These are phyloP conservation scores for Orthonychiurus folsomi DNA, from an alignment of 2,888 invertebrate genomes.

Conservation along the genomic window DNA sequence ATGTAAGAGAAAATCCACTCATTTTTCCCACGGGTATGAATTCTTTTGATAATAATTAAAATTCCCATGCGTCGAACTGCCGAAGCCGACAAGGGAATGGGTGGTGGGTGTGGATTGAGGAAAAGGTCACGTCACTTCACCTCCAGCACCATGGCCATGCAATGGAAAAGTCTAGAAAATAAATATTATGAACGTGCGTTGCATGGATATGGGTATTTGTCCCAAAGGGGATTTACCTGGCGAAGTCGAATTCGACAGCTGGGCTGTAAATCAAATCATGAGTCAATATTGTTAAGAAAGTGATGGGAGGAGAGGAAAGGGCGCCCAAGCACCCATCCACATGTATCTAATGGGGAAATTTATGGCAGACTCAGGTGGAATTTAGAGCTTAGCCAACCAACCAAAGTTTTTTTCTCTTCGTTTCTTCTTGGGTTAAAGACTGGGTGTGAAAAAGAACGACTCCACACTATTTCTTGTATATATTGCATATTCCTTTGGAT, in stretches of 20 bases:
- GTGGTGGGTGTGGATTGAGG: background rate
- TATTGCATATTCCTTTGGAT: no score
- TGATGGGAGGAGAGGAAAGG: background rate
- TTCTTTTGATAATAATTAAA: no score
- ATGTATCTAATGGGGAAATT: background rate
- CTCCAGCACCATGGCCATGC: no score
- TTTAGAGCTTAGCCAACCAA: background rate
- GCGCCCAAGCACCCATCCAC: background rate
- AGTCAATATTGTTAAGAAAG: background rate
- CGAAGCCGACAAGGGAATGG: background rate
- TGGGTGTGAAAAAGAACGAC: no score
- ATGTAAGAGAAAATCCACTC: no score
- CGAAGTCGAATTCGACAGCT: no score
- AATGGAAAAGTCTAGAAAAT: no score
- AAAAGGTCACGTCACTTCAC: background rate
- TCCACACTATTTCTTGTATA: no score
- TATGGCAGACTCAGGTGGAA: background rate
- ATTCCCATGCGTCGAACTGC: no score
- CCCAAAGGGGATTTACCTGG: slow-evolving; percentile 1
- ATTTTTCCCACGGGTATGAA: no score
- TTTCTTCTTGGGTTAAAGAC: no score
- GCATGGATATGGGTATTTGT: background rate
- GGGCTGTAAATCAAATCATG: background rate
- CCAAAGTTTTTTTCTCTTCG: no score
- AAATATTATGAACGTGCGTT: background rate